These are phyloP conservation scores for Therioaphis trifolii DNA, from an alignment of 2,888 invertebrate species.

Conservation along the genomic window DNA sequence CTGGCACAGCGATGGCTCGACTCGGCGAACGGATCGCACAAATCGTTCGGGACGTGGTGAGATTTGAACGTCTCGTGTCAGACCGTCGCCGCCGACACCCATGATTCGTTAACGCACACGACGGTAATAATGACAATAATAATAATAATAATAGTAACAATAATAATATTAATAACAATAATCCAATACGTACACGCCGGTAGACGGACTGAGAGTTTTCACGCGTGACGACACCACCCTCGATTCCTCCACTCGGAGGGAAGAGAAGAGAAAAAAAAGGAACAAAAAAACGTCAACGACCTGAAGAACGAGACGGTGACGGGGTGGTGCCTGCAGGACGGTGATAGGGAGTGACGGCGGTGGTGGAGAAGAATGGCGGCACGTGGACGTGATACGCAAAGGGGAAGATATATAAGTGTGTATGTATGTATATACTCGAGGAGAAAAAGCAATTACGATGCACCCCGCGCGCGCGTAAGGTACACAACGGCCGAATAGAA, in stretches of 20 bases:
- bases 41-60: background rate
- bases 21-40: too few species aligned
- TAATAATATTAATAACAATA: too few species aligned
- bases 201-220: background rate
- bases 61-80: slow-evolving; percentile 12
- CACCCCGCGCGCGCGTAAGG: background rate
- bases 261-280: background rate
- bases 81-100: background rate
- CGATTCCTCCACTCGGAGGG: background rate
- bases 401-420: background rate
- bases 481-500: background rate
- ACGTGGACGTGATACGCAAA: background rate
- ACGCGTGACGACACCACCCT: background rate
- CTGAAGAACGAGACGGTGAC: too few species aligned
- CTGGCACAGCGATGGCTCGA: too few species aligned
- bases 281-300: background rate
- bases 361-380: background rate
- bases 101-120: too few species aligned
- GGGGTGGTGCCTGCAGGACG: too few species aligned
- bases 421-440: background rate
- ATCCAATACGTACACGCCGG: background rate
- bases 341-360: background rate
- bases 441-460: slow-evolving; percentile 41
- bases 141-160: too few species aligned
- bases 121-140: too few species aligned